Conservation (phyloP, 2,888 invertebrate genomes). For the Agrotis segetum region DNA sequence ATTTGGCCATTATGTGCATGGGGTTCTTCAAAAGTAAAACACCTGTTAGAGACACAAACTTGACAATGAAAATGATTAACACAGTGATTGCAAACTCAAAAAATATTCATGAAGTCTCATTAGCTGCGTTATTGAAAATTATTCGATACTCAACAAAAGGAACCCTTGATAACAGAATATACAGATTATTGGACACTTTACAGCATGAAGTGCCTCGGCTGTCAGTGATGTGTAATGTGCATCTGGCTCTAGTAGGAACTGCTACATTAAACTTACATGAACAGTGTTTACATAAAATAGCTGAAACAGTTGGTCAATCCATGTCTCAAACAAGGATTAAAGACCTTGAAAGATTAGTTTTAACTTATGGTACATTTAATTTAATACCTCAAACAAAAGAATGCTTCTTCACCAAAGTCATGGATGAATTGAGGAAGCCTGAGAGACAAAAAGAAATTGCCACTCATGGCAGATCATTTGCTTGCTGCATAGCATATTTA, state of each 20-base stretch:
- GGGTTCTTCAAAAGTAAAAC: slow-evolving; percentile 95
- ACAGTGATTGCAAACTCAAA: slow-evolving; percentile 88
- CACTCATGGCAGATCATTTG: slow-evolving; percentile 91
- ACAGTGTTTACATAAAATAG: slow-evolving; percentile 82
- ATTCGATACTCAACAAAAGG: slow-evolving; percentile 91
- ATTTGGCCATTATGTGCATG: slow-evolving; percentile 93
- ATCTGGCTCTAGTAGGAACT: slow-evolving; percentile 92
- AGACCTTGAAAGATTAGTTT: slow-evolving; percentile 93
- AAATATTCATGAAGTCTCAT: slow-evolving; percentile 92
- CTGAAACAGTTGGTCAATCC: slow-evolving; percentile 87
- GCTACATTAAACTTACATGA: slow-evolving; percentile 82
- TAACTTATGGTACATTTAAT: slow-evolving; percentile 92
- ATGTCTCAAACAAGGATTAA: slow-evolving; percentile 91
- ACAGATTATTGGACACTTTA: slow-evolving; percentile 89
- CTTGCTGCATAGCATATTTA: slow-evolving; percentile 92
- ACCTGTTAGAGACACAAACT: slow-evolving; percentile 87
- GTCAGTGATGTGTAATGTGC: slow-evolving; percentile 92
- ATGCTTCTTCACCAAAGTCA: slow-evolving; percentile 80
- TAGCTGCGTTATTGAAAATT: slow-evolving; percentile 92
- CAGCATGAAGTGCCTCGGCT: slow-evolving; percentile 90
- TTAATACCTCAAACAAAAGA: slow-evolving; percentile 86
- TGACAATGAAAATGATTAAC: slow-evolving; percentile 89
- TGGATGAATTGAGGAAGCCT: slow-evolving; percentile 89
- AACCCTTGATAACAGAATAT: slow-evolving; percentile 83
- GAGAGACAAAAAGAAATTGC: slow-evolving; percentile 90